Base-by-base conservation (phyloP, 2,113 vertebrate genomes). In the Dipodomys merriami region DNA sequence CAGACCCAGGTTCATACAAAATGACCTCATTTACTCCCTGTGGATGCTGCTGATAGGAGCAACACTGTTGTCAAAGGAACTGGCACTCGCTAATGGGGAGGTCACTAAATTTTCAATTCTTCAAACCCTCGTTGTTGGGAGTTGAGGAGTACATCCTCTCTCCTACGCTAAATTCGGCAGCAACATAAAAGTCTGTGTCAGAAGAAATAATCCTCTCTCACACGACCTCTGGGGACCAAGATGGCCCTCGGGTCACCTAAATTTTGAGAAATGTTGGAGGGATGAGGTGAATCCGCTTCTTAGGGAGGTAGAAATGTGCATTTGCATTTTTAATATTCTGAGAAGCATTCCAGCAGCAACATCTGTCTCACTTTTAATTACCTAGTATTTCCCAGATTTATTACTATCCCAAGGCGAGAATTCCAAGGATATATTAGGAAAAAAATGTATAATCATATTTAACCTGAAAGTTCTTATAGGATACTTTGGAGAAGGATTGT, bases 21-120 rank as follows among this genome's bases (percentile, higher is more conserved):
- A 90, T 88, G 87, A 93, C 87, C 57, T 92, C 67, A 91, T 83
- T 90, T 85, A 76, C 80, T 83, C 81, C 53, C 82, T 33, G 12
- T 79, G 68, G 76, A 68, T 44, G 60, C 4, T 83, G 44, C 64
- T 77, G 29, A 85, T 49, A 92, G 68, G 87, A 93, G 74, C 73
- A 78, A 91, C 57, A 72, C 72, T 92, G n/a, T 94, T 94, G 91
- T 91, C 49, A 96, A 93, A 88, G 39, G 74, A 85, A 72, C 16
- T 88, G 90, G 79, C 81, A 76, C 29, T 71, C 39, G 30, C 12
- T 9, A 13, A 88, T 72, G 39, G 71, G 22, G 91, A 64, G 39
- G 73, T 87, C 72, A 10, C 27, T 65, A 39, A 44, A 46, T 8
- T 5, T 10, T 53, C 11, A n/a, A 81, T 35, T 62, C 79, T 88